Evolutionary conservation across 2,888 invertebrate genomes (phyloP).

Genomic region (Drosophila greeni): DNA sequence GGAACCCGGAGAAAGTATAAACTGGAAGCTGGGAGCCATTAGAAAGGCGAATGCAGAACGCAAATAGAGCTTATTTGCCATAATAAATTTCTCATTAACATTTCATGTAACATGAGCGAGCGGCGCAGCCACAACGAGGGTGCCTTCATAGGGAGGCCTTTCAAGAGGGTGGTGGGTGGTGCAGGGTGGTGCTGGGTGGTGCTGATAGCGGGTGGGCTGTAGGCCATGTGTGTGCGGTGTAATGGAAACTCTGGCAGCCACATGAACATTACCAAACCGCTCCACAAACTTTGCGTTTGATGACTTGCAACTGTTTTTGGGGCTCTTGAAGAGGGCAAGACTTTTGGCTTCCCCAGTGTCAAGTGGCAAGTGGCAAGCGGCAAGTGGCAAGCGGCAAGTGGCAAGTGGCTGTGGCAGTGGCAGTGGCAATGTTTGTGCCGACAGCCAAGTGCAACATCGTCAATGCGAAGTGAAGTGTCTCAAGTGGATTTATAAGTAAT

Average conservation of each 20-base stretch:
- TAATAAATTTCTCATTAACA: slow-evolving; percentile 53
- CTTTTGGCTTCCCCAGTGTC: slow-evolving; percentile 49
- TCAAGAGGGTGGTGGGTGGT: background rate
- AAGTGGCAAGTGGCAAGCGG: slow-evolving; percentile 32
- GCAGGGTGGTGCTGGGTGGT: too few species aligned
- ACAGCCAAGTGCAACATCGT: slow-evolving; percentile 42
- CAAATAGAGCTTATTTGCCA: slow-evolving; percentile 52
- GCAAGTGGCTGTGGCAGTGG: slow-evolving; percentile 6
- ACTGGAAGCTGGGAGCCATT: slow-evolving; percentile 5
- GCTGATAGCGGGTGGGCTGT: background rate
- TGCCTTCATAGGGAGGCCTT: background rate
- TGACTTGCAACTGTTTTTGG: slow-evolving; percentile 44
- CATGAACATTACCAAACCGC: slow-evolving; percentile 33
- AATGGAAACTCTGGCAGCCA: slow-evolving; percentile 43
- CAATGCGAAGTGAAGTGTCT: slow-evolving; percentile 35
- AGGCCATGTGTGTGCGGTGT: slow-evolving; percentile 20
- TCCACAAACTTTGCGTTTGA: slow-evolving; percentile 43
- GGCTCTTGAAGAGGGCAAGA: slow-evolving; percentile 30
- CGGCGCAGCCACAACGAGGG: slow-evolving; percentile 26
- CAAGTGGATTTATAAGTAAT: slow-evolving; percentile 36
- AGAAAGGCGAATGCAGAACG: slow-evolving; percentile 32
- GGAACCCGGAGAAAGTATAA: slow-evolving; percentile 1
- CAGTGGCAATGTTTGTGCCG: slow-evolving; percentile 14
- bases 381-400: slow-evolving; percentile 17
- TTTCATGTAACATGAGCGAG: slow-evolving; percentile 48